Percentiles rank a stretch among this genome's conserved stretches.
phyloP scores from a whole-genome alignment of 2,113 vertebrate species.

The Neoarius graeffei region DNA sequence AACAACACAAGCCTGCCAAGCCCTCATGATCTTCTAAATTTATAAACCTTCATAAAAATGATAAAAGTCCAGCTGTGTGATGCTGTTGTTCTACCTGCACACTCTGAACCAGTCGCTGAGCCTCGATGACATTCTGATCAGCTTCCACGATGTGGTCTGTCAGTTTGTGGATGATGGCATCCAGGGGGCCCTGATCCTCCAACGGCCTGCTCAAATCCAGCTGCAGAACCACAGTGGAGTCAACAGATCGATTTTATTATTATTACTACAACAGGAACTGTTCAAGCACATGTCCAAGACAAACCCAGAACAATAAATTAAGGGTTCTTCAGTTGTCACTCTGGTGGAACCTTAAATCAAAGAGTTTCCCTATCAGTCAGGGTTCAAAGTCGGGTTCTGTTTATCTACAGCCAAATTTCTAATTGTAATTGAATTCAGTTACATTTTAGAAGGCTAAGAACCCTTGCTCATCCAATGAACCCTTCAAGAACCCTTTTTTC shows the following conservation, averaged over 20 bases:
- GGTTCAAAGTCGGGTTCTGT: not conserved
- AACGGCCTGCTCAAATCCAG: conserved; percentile 91
- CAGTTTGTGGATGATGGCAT: conserved; percentile 98
- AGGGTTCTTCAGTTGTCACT: not conserved
- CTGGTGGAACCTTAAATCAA: not conserved
- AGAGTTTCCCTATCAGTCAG: not conserved
- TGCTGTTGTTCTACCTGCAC: conserved; percentile 81
- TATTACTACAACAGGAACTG: not conserved
- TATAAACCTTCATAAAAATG: not conserved
- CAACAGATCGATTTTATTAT: not conserved
- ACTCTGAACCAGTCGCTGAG: conserved; percentile 87
- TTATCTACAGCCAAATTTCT: not conserved
- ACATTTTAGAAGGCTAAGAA: too few species aligned
- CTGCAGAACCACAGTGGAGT: conserved; percentile 63
- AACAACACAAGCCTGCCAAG: not conserved
- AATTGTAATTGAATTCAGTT: not conserved
- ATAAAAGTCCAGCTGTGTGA: not conserved
- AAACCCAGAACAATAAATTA: not conserved
- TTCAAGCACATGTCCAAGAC: not conserved
- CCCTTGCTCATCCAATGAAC: not conserved
- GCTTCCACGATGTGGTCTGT: conserved; percentile 97
- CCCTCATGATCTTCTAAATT: not conserved
- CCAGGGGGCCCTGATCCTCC: conserved; percentile 94
- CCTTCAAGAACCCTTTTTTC: not conserved
- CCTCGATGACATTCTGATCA: conserved; percentile 94